phyloP scores from a whole-genome alignment of 2,113 vertebrate species.

The Tetrao urogallus region DNA sequence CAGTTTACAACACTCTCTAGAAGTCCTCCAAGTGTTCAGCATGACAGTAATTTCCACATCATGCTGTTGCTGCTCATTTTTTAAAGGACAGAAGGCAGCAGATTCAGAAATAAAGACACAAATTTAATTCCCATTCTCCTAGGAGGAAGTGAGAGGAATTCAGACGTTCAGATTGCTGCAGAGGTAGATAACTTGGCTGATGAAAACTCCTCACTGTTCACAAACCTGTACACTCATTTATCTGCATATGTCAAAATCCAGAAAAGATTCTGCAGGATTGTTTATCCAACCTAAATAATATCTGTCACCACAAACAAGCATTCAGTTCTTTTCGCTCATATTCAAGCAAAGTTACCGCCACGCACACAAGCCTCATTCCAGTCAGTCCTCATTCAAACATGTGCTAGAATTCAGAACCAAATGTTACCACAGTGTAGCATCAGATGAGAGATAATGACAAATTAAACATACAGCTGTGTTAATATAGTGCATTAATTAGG shows the following conservation, averaged over 20 bases:
- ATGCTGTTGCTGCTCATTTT: background rate
- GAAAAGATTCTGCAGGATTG: background rate
- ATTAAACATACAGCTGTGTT: fast-evolving
- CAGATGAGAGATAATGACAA: background rate
- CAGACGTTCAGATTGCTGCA: background rate
- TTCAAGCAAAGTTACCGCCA: background rate
- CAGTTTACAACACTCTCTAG: background rate
- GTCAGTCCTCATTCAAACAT: background rate
- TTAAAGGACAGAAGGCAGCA: background rate
- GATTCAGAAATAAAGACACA: background rate
- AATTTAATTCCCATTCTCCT: background rate
- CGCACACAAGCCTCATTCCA: fast-evolving
- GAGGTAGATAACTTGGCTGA: background rate
- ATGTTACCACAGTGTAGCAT: fast-evolving
- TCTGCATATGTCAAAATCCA: background rate
- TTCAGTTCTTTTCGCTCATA: background rate
- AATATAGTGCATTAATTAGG: fast-evolving
- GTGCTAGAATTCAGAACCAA: fast-evolving
- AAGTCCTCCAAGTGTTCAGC: background rate
- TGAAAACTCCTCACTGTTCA: background rate
- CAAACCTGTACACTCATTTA: background rate
- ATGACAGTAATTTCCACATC: background rate
- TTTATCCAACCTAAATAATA: background rate
- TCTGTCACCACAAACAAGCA: background rate
- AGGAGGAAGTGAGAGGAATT: background rate